These are phyloP conservation scores for Heterodera carotae DNA, from an alignment of 1,140 invertebrate genomes.

Conservation along the genomic window DNA sequence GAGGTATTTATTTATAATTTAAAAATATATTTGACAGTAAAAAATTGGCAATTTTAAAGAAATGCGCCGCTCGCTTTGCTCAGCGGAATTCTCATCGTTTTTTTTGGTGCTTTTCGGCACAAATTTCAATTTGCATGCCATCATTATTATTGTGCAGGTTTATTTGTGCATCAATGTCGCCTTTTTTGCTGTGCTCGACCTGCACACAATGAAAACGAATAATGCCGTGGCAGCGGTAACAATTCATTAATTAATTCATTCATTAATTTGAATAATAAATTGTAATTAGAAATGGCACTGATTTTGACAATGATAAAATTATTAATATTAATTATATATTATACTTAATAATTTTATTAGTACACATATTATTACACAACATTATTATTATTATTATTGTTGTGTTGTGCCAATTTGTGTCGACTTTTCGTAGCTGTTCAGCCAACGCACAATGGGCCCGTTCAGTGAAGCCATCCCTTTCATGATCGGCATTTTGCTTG, in stretches of 20 bases:
- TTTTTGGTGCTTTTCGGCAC: slow-evolving; percentile 67
- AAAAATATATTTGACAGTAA: neutral
- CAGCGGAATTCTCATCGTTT: slow-evolving; percentile 68
- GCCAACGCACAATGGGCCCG: slow-evolving; percentile 58
- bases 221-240: slow-evolving; percentile 69
- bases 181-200: slow-evolving; percentile 69
- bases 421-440: slow-evolving; percentile 56
- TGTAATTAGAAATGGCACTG: too few relatives aligned
- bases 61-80: slow-evolving; percentile 69
- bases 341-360: too few relatives aligned
- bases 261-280: too few relatives aligned
- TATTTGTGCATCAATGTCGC: slow-evolving; percentile 69
- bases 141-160: slow-evolving; percentile 57
- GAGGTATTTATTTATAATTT: slow-evolving; percentile 36
- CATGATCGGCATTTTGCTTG: slow-evolving; percentile 59
- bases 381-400: too few relatives aligned
- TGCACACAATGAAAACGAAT: slow-evolving; percentile 67
- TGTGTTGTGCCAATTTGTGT: too few relatives aligned
- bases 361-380: too few relatives aligned
- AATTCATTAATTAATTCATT: slow-evolving; percentile 11
- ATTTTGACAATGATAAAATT: too few relatives aligned
- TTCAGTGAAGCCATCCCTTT: slow-evolving; percentile 61
- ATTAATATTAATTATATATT: too few relatives aligned
- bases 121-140: slow-evolving; percentile 67
- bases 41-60: slow-evolving; percentile 55